phyloP scores from a whole-genome alignment of 2,797 vertebrate species.

The Steatocranus sp. region DNA sequence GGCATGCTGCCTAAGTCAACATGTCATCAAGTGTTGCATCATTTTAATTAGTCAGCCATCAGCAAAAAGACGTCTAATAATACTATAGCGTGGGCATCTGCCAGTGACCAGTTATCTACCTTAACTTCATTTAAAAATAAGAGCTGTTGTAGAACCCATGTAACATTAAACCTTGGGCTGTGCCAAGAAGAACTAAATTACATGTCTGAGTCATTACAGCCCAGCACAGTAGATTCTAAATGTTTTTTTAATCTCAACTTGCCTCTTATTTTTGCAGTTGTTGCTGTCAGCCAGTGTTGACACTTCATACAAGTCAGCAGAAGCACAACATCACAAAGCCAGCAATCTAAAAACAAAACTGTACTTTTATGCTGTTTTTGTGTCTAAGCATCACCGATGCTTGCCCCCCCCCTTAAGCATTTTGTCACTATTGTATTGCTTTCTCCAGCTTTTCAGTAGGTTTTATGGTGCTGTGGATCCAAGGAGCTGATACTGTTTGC shows the following conservation, averaged over 20 bases:
- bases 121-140: not conserved
- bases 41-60: not conserved
- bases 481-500: not conserved
- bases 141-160: not conserved
- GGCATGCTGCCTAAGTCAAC: not conserved
- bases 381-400: not conserved
- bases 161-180: not conserved
- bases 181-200: not conserved
- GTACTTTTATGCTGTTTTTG: not conserved
- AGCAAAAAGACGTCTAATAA: fast-evolving
- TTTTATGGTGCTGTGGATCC: not conserved
- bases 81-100: not conserved
- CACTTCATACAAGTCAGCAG: not conserved
- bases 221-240: not conserved
- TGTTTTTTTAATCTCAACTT: not conserved
- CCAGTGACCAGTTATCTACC: not conserved
- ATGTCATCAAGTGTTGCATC: not conserved
- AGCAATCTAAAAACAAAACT: not conserved
- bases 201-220: not conserved
- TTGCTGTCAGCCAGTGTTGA: not conserved
- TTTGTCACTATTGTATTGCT: not conserved
- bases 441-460: fast-evolving
- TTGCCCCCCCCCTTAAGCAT: not conserved
- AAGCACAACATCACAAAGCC: not conserved
- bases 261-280: not conserved